Evolutionary conservation across 2,888 invertebrate genomes (phyloP), one percentile per base, ranked within the genome.

Genomic region (Ecdyonurus torrentis): DNA sequence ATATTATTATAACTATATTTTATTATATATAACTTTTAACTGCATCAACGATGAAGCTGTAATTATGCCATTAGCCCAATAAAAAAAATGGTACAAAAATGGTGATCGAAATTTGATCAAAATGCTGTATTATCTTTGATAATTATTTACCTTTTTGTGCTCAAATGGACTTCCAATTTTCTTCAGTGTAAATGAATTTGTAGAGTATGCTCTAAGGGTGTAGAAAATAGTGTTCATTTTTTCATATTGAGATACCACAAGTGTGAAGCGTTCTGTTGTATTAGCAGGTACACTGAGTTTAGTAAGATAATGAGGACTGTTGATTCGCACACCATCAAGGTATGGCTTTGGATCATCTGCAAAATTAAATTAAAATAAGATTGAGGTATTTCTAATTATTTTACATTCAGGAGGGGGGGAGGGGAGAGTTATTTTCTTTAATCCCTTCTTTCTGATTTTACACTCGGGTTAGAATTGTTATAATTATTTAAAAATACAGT

Each of bases 281-380:
- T 77, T 74, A 1, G 86, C 81, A 23, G 82, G 80, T n/a, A 91
- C 79, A 62, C 83, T 80, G 65, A 96, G 82, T 76, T 96, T 95
- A 73, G 92, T 91, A 22, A 97, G 76, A 74, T 96, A 96, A 76
- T 96, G 96, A 0, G 96, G 96, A 71, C 92, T 93, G 78, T 97
- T 97, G 72, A 96, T 96, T 66, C 93, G 81, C n/a, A 92, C 83
- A 1, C 95, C 95, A 74, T 95, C 94, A 67, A 92, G 91, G 70
- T 85, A 87, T 0, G 96, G 95, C 0, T 89, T 84, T 0, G 95
- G 95, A 71, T 95, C 93, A 73, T 87, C 93, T 92, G 76, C 52
- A 74, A 73, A n/a, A n/a, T n/a, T n/a, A n/a, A n/a, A n/a, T n/a
- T n/a, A n/a, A n/a, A n/a, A n/a, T n/a, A n/a, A n/a, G n/a, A n/a